phyloP scores from a whole-genome alignment of 2,888 invertebrate species.

The Troides aeacus region DNA sequence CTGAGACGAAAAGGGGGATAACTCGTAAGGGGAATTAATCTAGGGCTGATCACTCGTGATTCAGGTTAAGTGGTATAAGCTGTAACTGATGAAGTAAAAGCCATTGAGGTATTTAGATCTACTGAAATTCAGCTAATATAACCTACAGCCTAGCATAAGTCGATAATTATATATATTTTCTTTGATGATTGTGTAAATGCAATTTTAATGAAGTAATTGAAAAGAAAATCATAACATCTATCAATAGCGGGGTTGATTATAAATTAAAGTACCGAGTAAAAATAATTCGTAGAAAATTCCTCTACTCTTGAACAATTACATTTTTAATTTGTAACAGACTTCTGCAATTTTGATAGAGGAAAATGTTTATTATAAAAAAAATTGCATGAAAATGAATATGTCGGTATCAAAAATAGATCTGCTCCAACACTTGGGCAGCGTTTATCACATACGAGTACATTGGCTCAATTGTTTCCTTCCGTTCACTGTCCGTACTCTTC shows the following conservation, averaged over 20 bases:
- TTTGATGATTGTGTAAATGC: no score
- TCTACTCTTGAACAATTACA: no score
- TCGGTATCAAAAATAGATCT: constrained; percentile 48
- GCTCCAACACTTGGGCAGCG: constrained; percentile 39
- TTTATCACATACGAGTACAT: constrained; percentile 43
- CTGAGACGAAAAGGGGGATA: constrained; percentile 20
- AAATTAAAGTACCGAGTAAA: no score
- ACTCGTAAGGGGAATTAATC: neutral
- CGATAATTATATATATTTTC: no score
- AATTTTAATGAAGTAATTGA: no score
- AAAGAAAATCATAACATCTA: no score
- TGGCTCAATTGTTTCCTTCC: constrained; percentile 73
- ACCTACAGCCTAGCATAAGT: no score
- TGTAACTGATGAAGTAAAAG: no score
- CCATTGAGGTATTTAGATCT: no score
- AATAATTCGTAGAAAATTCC: no score
- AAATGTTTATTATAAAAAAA: neutral
- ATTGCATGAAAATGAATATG: constrained; percentile 6
- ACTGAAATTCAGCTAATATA: no score
- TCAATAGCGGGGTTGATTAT: no score
- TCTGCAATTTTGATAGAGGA: neutral
- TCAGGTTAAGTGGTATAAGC: neutral
- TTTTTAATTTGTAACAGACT: neutral
- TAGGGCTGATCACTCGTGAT: neutral
- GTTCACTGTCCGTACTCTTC: constrained; percentile 39